Evolutionary conservation across 2,797 vertebrate genomes (phyloP).

Genomic region (Sebastes vulpes): DNA sequence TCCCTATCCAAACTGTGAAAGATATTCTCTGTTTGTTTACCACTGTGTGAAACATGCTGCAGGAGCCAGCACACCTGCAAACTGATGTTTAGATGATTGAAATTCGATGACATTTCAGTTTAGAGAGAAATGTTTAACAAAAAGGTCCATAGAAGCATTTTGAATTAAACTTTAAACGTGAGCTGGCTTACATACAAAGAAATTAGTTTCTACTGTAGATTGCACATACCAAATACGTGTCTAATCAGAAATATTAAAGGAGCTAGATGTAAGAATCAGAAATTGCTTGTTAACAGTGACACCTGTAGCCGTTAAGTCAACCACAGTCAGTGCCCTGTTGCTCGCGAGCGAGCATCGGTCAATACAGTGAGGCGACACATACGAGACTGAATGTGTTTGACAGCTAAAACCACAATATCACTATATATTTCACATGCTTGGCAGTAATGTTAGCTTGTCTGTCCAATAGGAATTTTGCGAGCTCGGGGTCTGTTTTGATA

Average conservation of each 20-base stretch:
- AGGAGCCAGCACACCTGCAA: background rate
- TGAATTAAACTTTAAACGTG: background rate
- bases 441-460: too few relatives aligned
- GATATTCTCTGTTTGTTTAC: background rate
- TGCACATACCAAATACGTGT: background rate
- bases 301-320: too few relatives aligned
- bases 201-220: background rate
- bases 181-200: background rate
- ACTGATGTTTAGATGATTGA: background rate
- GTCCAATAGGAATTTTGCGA: too few relatives aligned
- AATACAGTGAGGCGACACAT: too few relatives aligned
- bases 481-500: too few relatives aligned
- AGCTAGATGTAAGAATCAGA: too few relatives aligned
- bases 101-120: background rate
- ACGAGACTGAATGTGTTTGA: too few relatives aligned
- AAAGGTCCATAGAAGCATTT: background rate
- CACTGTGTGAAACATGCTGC: background rate
- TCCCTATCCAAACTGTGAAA: background rate
- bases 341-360: fast-evolving
- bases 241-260: background rate
- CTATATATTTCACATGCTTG: too few relatives aligned
- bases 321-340: too few relatives aligned
- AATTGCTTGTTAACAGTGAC: too few relatives aligned
- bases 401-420: too few relatives aligned
- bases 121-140: background rate